These are phyloP conservation scores for Drosophila busckii DNA, from an alignment of 1,140 invertebrate species.

Conservation along the genomic window DNA sequence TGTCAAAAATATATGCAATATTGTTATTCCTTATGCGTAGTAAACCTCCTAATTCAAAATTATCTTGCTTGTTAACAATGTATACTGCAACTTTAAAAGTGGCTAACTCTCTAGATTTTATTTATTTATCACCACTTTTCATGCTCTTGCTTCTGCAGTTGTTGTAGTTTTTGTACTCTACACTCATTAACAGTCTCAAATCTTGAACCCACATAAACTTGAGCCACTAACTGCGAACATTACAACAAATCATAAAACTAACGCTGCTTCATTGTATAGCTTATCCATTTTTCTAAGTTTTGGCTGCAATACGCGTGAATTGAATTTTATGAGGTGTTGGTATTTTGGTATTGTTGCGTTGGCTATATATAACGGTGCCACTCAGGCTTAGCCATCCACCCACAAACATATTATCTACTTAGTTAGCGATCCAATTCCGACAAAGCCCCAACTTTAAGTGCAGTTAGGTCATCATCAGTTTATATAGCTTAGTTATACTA, in stretches of 20 bases:
- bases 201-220: constrained; percentile 65
- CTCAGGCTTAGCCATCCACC: constrained; percentile 10
- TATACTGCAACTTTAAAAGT: no score
- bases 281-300: constrained; percentile 9
- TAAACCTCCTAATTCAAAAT: no score
- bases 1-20: no score
- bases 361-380: constrained; percentile 68
- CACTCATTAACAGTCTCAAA: constrained; percentile 32
- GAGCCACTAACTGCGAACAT: constrained; percentile 59
- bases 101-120: constrained; percentile 54
- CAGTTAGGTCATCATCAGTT: constrained; percentile 52
- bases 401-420: not conserved
- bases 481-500: constrained; percentile 26
- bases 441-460: constrained; percentile 22
- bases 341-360: constrained; percentile 59
- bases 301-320: constrained; percentile 40
- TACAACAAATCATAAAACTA: constrained; percentile 8
- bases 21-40: no score
- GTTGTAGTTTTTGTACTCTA: constrained; percentile 1
- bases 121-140: constrained; percentile 51
- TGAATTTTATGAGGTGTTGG: constrained; percentile 63
- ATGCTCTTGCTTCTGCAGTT: constrained; percentile 33
- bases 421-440: constrained; percentile 31
- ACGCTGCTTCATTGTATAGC: constrained; percentile 2
- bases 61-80: no score